Conservation (phyloP, 2,797 vertebrate species). For the Enteromius fasciolatus region DNA sequence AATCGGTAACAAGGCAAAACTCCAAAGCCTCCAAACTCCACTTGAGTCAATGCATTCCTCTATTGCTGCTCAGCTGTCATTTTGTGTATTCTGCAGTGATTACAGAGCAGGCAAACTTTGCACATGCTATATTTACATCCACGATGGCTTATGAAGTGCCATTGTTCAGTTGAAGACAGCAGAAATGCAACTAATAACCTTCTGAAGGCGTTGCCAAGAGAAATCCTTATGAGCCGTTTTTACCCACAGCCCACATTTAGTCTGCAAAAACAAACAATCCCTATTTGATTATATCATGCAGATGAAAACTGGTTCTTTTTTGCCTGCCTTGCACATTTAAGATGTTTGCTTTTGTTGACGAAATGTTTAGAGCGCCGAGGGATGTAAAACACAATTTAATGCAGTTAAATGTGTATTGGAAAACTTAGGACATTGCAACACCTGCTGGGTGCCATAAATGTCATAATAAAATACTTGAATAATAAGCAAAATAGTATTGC, state of each 20-base stretch:
- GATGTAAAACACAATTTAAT: neutral
- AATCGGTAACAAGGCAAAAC: constrained; percentile 2
- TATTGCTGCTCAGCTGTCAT: constrained; percentile 10
- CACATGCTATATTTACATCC: constrained; percentile 17
- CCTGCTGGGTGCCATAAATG: neutral
- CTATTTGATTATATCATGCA: neutral
- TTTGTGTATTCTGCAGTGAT: constrained; percentile 20
- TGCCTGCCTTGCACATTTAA: neutral
- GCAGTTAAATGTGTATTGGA: neutral
- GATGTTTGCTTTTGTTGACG: constrained; percentile 9
- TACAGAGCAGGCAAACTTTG: constrained; percentile 15
- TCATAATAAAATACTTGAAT: neutral
- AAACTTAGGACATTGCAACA: neutral
- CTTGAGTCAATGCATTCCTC: constrained; percentile 4
- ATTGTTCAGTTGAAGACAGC: constrained; percentile 32
- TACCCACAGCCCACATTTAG: constrained; percentile 1
- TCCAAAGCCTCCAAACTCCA: neutral
- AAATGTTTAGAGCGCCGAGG: neutral
- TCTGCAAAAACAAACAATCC: neutral
- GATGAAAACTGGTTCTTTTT: constrained; percentile 30
- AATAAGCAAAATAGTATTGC: neutral
- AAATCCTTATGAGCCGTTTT: neutral
- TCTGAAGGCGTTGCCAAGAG: neutral
- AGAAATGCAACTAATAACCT: neutral
- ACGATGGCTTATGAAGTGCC: constrained; percentile 1